Base-by-base conservation (phyloP, 2,888 invertebrate species). In the Ichneumoninae sp. region DNA sequence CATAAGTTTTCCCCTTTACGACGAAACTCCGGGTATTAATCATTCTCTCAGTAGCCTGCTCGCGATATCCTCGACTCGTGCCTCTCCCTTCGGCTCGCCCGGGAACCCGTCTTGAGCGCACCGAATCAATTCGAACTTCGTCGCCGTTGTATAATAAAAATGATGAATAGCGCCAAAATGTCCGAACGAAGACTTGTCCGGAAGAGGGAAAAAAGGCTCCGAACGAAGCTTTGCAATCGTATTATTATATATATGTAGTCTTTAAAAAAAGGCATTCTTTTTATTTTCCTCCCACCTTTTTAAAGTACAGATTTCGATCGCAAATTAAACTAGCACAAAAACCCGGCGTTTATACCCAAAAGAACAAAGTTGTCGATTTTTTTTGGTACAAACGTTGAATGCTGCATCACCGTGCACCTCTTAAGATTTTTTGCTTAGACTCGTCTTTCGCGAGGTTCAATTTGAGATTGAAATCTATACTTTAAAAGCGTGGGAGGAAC, bases 1-100 rank as follows among this genome's bases (percentile, higher is more conserved):
- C 86, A 84, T 85, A 85, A 85, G 85, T 85, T 85, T 85, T 83
- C 63, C 68, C 76, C 73, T 80, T 85, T 83, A 85, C 80, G 85
- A 74, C 80, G 80, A 83, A 85, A 85, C 85, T 85, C 83, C 76
- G 76, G 68, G 80, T 85, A 85, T 85, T 85, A 85, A 85, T 85
- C 85, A 85, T 85, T 77, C 80, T 65, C 44, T 30, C 63, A 65
- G 74, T 82, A 65, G 80, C 71, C 85, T 85, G 86, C 54, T 80
- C 80, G 83, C 79, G 80, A 83, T 80, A 82, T 78, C 71, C 81
- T 78, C 75, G 70, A 19, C 74, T 73, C 83, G 79, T 80, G 80
- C 85, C 83, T 78, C 50, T 76, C 63, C 47, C 54, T 54, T 70
- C 44, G 26, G 22, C 57, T n/a, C 44, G 10, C 50, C 7, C 8